These are phyloP conservation scores for Aurelia coerulea DNA, from an alignment of 30 jellyfish, hydroid and myxozoan genomes.

Conservation along the genomic window DNA sequence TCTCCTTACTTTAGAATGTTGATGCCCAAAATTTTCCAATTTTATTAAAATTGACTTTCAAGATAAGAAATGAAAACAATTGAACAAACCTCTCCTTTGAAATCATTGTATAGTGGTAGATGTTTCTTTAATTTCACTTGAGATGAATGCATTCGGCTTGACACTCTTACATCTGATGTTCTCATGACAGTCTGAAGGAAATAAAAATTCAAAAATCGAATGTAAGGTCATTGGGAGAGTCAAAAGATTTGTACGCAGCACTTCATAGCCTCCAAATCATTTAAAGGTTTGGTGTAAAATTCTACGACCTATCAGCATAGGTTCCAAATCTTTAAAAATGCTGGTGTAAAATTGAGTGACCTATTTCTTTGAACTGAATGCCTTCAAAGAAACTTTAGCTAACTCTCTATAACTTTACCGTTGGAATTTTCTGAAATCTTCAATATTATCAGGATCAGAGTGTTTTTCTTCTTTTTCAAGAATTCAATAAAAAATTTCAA, in stretches of 20 bases:
- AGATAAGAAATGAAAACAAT: neutral
- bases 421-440: too few species aligned
- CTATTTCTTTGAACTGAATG: too few species aligned
- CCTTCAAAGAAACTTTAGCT: too few species aligned
- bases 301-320: too few species aligned
- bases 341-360: too few species aligned
- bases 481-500: too few species aligned
- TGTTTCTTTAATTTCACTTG: slow-evolving; percentile 44
- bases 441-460: too few species aligned
- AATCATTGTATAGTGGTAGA: slow-evolving; percentile 42
- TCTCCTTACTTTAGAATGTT: neutral
- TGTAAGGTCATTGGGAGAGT: neutral
- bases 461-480: too few species aligned
- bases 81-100: slow-evolving; percentile 67
- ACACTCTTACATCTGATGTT: slow-evolving; percentile 65
- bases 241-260: neutral
- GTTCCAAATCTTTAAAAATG: too few species aligned
- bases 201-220: neutral
- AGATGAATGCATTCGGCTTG: slow-evolving; percentile 53
- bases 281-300: too few species aligned
- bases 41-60: neutral
- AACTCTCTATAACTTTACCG: too few species aligned
- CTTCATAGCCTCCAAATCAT: neutral
- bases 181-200: slow-evolving; percentile 38
- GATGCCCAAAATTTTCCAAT: neutral